phyloP scores from a whole-genome alignment of 2,113 vertebrate genomes.

The Hemichromis elongatus region DNA sequence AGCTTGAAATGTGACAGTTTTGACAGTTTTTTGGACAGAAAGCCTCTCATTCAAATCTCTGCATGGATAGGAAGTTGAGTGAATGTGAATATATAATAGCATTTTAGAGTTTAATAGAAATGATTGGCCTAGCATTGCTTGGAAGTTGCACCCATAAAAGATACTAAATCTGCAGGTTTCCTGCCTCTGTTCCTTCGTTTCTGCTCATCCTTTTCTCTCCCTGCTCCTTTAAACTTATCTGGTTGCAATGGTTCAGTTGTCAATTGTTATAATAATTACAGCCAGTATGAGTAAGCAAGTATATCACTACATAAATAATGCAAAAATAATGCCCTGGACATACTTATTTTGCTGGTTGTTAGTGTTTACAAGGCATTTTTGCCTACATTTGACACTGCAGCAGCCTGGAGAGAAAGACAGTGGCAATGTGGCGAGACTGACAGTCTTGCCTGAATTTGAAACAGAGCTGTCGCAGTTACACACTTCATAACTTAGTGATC shows the following conservation, averaged over 20 bases:
- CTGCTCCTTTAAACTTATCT: neutral
- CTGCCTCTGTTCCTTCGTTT: neutral
- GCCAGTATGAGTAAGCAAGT: neutral
- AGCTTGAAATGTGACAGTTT: neutral
- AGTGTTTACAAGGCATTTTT: neutral
- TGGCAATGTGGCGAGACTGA: neutral
- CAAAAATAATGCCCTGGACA: neutral
- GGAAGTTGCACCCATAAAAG: neutral
- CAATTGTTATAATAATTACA: neutral
- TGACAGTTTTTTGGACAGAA: neutral
- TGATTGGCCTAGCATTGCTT: neutral
- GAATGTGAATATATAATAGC: neutral
- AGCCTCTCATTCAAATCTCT: neutral
- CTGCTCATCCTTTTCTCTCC: neutral
- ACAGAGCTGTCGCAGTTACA: neutral
- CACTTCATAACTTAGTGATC: neutral
- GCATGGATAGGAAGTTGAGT: neutral
- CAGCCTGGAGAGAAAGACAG: neutral
- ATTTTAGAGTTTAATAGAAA: neutral
- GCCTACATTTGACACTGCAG: neutral
- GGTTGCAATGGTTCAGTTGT: neutral
- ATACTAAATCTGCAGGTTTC: neutral
- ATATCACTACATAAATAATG: neutral
- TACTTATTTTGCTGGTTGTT: neutral
- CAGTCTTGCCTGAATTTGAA: neutral